These are phyloP conservation scores for Tyto alba DNA, from an alignment of 2,113 vertebrate genomes.

Conservation along the genomic window DNA sequence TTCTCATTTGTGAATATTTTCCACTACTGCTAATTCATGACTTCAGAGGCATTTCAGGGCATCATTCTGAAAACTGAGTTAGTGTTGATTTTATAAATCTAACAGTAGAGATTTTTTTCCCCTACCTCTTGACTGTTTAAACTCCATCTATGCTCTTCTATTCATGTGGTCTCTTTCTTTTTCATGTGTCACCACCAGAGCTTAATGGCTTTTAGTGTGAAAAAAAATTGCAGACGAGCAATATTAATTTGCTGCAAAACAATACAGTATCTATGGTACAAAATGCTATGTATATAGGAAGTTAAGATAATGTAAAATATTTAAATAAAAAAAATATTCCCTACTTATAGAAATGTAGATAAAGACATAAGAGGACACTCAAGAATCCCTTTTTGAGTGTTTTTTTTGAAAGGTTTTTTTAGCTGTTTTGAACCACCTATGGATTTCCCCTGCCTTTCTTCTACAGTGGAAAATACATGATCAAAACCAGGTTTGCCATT, in stretches of 20 bases:
- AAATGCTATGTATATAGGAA: not conserved
- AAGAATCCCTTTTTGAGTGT: not conserved
- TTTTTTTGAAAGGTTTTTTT: not conserved
- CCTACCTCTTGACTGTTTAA: not conserved
- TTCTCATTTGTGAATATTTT: not conserved
- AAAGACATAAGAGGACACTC: not conserved
- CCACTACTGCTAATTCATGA: not conserved
- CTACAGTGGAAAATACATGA: not conserved
- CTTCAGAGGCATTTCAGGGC: not conserved
- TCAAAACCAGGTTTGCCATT: not conserved
- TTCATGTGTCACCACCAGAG: not conserved
- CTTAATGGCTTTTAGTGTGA: not conserved
- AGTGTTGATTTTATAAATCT: not conserved
- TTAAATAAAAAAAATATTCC: not conserved
- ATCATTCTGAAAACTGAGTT: not conserved
- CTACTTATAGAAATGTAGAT: not conserved
- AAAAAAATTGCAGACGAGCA: not conserved
- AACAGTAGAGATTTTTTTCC: not conserved
- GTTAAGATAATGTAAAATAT: not conserved
- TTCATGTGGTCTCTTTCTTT: not conserved
- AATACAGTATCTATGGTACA: not conserved
- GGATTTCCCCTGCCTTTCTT: not conserved
- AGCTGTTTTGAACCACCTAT: not conserved
- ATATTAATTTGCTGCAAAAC: not conserved
- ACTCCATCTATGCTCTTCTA: not conserved